Evolutionary conservation across 2,113 vertebrate species (phyloP).

Genomic region (Pomatostomus ruficeps): DNA sequence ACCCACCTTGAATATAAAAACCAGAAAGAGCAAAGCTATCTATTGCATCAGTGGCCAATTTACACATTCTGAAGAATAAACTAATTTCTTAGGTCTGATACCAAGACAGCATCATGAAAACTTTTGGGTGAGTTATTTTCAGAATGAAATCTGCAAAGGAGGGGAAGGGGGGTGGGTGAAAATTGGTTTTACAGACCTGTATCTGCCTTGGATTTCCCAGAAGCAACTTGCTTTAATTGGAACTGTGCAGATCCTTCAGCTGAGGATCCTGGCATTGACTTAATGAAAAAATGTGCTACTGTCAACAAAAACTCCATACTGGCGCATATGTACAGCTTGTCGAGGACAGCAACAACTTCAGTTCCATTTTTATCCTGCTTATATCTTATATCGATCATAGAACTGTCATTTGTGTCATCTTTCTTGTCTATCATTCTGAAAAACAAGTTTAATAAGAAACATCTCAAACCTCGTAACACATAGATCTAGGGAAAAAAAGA

Average conservation of each 20-base stretch:
- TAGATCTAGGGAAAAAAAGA: neutral
- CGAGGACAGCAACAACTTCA: slow-evolving; percentile 79
- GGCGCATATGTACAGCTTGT: slow-evolving; percentile 90
- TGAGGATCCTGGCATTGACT: slow-evolving; percentile 71
- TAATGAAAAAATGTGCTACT: slow-evolving; percentile 91
- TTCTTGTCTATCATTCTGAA: slow-evolving; percentile 89
- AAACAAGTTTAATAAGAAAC: neutral
- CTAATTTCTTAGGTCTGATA: neutral
- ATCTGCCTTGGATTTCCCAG: slow-evolving; percentile 58
- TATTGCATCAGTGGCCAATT: neutral
- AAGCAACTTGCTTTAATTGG: slow-evolving; percentile 65
- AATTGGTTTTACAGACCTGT: slow-evolving; percentile 59
- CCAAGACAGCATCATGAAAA: neutral
- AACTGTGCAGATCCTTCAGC: slow-evolving; percentile 70
- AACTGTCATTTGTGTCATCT: slow-evolving; percentile 66
- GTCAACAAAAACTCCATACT: slow-evolving; percentile 94
- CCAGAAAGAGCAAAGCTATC: neutral
- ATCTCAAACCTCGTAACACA: neutral
- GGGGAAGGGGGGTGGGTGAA: accelerated
- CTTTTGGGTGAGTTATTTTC: neutral
- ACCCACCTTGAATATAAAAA: neutral
- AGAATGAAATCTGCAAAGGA: neutral
- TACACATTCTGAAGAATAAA: neutral
- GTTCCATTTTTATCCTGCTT: slow-evolving; percentile 70
- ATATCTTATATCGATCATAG: slow-evolving; percentile 86